Percentiles rank a stretch among this genome's conserved stretches.
Conservation (phyloP, 2,888 invertebrate genomes). For the Cybosia mesomella region DNA sequence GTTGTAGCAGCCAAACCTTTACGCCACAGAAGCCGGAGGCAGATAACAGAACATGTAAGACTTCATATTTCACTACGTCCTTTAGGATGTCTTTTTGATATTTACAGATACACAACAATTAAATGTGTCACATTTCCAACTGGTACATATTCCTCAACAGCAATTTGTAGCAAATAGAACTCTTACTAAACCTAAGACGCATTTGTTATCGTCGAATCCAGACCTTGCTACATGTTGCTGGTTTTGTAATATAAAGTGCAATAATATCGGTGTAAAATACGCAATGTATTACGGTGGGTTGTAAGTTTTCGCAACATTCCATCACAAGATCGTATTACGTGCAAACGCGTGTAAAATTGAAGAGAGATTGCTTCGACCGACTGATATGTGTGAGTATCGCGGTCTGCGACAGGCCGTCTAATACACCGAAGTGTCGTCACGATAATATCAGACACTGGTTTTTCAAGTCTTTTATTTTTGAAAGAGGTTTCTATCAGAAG, state of each 20-base stretch:
- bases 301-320: slow-evolving; percentile 53
- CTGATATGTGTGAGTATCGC: slow-evolving; percentile 57
- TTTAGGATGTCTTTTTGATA: neutral
- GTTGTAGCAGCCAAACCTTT: too few species aligned
- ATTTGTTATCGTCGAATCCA: slow-evolving; percentile 22
- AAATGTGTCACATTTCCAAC: slow-evolving; percentile 16
- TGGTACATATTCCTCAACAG: slow-evolving; percentile 15
- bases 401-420: slow-evolving; percentile 32
- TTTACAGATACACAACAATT: neutral
- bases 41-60: too few species aligned
- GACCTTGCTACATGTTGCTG: slow-evolving; percentile 20
- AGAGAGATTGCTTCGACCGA: slow-evolving; percentile 75
- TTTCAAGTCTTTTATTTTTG: neutral
- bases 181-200: slow-evolving; percentile 17
- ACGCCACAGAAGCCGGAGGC: too few species aligned
- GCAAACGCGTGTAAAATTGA: slow-evolving; percentile 84
- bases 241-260: neutral
- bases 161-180: slow-evolving; percentile 27
- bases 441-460: too few species aligned
- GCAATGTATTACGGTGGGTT: slow-evolving; percentile 45
- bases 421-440: slow-evolving; percentile 59
- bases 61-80: neutral
- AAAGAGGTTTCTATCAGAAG: too few species aligned
- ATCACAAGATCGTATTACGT: slow-evolving; percentile 74
- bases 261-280: slow-evolving; percentile 17